Evolutionary conservation across 2,113 vertebrate genomes (phyloP), one percentile per base, ranked within the genome.

Genomic region (Cynocephalus volans): DNA sequence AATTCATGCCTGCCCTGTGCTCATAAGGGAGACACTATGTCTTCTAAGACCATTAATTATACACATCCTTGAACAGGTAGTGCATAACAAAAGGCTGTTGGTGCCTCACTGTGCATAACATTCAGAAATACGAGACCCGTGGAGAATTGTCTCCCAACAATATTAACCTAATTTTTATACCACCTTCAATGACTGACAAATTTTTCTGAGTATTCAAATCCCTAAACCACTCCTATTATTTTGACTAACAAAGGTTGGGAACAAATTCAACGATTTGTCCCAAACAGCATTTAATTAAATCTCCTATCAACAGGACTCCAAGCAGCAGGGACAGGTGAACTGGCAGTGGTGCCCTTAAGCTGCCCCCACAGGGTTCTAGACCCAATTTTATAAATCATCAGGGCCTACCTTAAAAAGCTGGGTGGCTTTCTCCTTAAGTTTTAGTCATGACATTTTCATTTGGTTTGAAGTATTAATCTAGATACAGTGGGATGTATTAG

Each of bases 231-330:
- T 67, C 69, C 41, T 75, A 36, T 62, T 64, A 79, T 72, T 88
- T 54, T 80, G 52, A 67, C 83, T 21, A 69, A 88, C 52, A 77
- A 83, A 92, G 33, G 17, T 62, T 64, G 56, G 77, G 80, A 62
- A 56, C 15, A 84, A 92, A 88, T 83, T 80, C 36, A 84, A 92
- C 54, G 64, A 31, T 36, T 76, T 92, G 62, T 72, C 48, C 79
- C 54, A 88, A 5, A 69, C 15, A 76, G 41, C 41, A 41, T 41
- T 41, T 41, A 41, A 91, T 69, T 92, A 87, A 72, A 41, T 9
- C 14, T 36, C 15, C 65, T 58, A 77, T 77, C 23, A 64, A 62
- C 23, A 84, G 54, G 28, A 41, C 41, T 41, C 41, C 41, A 41
- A 41, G 41, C 41, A 41, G 23, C 24, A 41, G 11, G 54, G 23